Conservation (phyloP, 2,797 vertebrate genomes). For the Acanthurus lineatus region DNA sequence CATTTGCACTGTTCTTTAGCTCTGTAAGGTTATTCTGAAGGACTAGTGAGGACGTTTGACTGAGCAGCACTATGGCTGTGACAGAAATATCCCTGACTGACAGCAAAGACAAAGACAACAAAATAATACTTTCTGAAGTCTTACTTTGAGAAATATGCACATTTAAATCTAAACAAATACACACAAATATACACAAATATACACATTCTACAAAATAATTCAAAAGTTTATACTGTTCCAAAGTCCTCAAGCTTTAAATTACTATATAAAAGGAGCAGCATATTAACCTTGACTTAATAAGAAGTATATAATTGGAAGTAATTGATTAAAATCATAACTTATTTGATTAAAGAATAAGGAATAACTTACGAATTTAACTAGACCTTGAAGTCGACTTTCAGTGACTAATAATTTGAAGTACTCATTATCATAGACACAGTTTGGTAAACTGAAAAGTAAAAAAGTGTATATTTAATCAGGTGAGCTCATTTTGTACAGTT, state of each 20-base stretch:
- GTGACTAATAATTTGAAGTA: background rate
- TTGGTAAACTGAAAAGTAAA: background rate
- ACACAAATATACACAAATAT: too few species aligned
- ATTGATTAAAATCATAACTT: too few species aligned
- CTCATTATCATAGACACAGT: background rate
- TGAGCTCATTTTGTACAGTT: too few species aligned
- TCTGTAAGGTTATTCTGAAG: too few species aligned
- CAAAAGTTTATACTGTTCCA: background rate
- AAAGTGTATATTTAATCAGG: background rate
- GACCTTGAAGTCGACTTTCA: background rate
- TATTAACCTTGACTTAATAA: background rate
- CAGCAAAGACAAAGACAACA: background rate
- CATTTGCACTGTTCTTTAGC: background rate
- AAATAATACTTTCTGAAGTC: background rate
- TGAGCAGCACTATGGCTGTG: background rate
- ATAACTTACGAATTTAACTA: background rate
- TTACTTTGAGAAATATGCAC: too few species aligned
- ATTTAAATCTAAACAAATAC: too few species aligned
- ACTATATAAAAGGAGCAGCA: background rate
- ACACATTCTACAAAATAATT: background rate
- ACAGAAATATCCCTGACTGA: background rate
- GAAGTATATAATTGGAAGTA: too few species aligned
- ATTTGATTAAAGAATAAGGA: too few species aligned
- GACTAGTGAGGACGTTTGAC: background rate
- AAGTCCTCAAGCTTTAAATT: too few species aligned